Conservation (phyloP, 2,888 invertebrate species). For the Orchestes rusci region DNA sequence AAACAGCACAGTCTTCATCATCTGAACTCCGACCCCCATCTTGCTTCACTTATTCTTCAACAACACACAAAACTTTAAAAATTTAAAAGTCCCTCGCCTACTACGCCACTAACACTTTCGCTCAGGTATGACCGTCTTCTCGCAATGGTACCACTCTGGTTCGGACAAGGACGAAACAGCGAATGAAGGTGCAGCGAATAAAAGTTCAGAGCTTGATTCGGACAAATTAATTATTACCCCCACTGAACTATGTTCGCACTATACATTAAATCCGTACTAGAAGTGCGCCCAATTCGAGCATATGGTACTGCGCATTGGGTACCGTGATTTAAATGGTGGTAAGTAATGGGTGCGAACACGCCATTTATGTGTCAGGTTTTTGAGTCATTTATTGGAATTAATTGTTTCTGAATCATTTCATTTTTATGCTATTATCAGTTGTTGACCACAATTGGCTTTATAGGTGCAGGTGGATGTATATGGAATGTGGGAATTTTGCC, state of each 20-base stretch:
- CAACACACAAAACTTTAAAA: slow-evolving; percentile 11
- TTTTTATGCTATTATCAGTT: slow-evolving; percentile 9
- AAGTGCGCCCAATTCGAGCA: no score
- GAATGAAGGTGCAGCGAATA: slow-evolving; percentile 15
- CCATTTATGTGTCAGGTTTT: slow-evolving; percentile 16
- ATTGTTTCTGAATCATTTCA: slow-evolving; percentile 16
- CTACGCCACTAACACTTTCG: slow-evolving; percentile 7
- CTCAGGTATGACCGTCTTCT: slow-evolving; percentile 18
- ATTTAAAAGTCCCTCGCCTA: slow-evolving; percentile 15
- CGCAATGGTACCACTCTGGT: slow-evolving; percentile 17
- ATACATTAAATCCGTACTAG: no score
- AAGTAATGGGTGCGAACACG: no score
- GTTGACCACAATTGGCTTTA: slow-evolving; percentile 7
- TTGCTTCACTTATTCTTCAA: slow-evolving; percentile 10
- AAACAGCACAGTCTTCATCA: slow-evolving; percentile 25
- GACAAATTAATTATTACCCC: no score
- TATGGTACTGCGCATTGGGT: no score
- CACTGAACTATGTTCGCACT: no score
- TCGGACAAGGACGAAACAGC: slow-evolving; percentile 15
- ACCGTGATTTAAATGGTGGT: no score
- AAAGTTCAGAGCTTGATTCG: no score
- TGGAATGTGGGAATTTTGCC: no score
- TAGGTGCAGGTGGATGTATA: slow-evolving; percentile 11
- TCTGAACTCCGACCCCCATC: slow-evolving; percentile 21
- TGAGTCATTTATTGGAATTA: slow-evolving; percentile 14